Evolutionary conservation across 2,888 invertebrate genomes (phyloP), one percentile per base, ranked within the genome.

Genomic region (Atethmia centrago): DNA sequence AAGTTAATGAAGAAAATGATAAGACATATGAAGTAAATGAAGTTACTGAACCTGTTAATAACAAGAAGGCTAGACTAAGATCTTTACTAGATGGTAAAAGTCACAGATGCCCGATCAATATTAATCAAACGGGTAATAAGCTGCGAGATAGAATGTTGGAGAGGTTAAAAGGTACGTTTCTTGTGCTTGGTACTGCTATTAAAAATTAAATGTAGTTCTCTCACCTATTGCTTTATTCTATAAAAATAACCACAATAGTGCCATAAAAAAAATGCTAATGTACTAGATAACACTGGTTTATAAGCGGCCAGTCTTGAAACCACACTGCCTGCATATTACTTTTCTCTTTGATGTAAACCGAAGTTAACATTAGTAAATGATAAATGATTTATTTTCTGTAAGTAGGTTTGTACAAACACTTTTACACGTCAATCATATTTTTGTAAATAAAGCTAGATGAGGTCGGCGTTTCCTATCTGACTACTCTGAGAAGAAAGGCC

Each of bases 111-210:
- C 76, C 86, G 12, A 92, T 95, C 40, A 91, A 88, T 76, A 42
- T 77, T 36, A 74, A 36, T 61, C 76, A 89, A 28, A 91, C 83
- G 68, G 89, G 93, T 21, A 92, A 90, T 77, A 91, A 91, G 42
- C 85, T 98, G 51, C 95, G 97, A 83, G 97, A 97, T 71, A 96
- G 97, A 90, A 98, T 98, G 98, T 89, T 97, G 90, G 96, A 97
- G 55, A 97, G 97, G 89, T 93, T 99, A 59, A 97, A 97, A 95
- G 97, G 97, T 87, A 71, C 36, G 55, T 65, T 51, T 53, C 9
- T 19, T 62, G 0, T 3, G 2, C 65, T n/a, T 49, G 10, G 31
- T 28, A 28, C 10, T 51, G 3, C 16, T n/a, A 31, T 31, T 55
- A 28, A 16, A 36, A 55, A 55, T 55, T 16, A 55, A 55, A n/a